phyloP scores from a whole-genome alignment of 2,797 vertebrate species.

The Pantherophis alleghaniensis region DNA sequence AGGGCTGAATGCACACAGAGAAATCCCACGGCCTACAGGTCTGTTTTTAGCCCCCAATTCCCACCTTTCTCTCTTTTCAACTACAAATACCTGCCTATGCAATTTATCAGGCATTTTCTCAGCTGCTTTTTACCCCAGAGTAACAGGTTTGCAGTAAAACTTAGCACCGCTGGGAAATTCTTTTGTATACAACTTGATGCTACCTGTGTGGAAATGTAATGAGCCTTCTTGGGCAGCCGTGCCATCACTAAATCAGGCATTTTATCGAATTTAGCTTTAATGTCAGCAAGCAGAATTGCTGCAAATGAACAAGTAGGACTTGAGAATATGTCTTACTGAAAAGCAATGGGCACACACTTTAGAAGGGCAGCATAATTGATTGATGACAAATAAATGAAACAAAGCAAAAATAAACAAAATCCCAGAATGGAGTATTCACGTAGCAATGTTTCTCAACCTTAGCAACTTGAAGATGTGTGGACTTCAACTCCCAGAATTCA shows the following conservation, averaged over 20 bases:
- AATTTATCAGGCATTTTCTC: not conserved
- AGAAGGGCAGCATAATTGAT: not conserved
- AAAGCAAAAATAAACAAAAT: not conserved
- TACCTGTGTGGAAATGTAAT: not conserved
- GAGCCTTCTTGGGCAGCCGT: not conserved
- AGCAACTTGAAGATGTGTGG: not conserved
- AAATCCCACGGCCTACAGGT: not conserved
- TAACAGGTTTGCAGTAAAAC: conserved; percentile 26
- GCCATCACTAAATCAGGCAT: not conserved
- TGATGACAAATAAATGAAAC: not conserved
- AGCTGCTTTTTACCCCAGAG: not conserved
- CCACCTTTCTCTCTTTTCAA: not conserved
- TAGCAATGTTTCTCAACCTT: not conserved
- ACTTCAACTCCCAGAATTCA: not conserved
- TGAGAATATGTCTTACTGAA: not conserved
- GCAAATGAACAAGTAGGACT: conserved; percentile 7
- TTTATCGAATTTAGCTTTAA: not conserved
- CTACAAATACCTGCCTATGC: not conserved
- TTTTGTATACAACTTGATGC: conserved; percentile 10
- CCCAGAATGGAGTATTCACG: not conserved
- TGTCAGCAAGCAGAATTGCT: conserved; percentile 29
- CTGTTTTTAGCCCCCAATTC: not conserved
- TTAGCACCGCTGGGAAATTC: not conserved
- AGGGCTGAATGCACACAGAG: not conserved
- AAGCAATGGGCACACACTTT: not conserved